Base-by-base conservation (phyloP, 1,140 invertebrate species). In the Brachionus plicatilis region DNA sequence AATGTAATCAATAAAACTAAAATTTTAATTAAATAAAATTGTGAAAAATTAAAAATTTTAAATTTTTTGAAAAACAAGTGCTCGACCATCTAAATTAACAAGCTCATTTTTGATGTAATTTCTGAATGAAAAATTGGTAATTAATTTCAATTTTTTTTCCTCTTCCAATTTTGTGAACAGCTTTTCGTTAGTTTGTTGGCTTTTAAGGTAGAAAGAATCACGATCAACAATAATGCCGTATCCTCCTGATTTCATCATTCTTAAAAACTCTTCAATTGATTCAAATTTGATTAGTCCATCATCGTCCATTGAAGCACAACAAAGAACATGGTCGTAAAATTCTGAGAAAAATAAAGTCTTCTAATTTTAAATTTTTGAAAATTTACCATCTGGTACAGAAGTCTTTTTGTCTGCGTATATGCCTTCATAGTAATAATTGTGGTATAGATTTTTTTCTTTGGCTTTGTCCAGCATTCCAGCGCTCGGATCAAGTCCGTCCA, bases 391-490 rank as follows among this genome's bases (percentile, higher is more conserved):
- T 17, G 20, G 5, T 12, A 78, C 24, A 6, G 75, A 78, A 27
- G 75, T 78, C 20, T 47, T 37, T 56, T 20, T 11, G 29, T 20
- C 75, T 24, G 33, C 24, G 17, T 50, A 56, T 4, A 78, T 50
- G 6, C 75, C 43, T 29, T 78, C 75, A 4, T 47, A 50, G 14
- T n/a, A 78, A 47, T 50, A 56, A 29, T 56, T 47, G 11, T 27
- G 24, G 12, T 78, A 78, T 24, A 78, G 12, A n/a, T 78, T 78
- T 78, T 50, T 78, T 56, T 47, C 75, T 78, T 78, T 78, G 14
- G 75, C 75, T 17, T 47, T 78, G 43, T 78, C 17, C 43, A 78
- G 7, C 75, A 78, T 78, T 41, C 75, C 75, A 56, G 14, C 17
- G 12, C 43, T 50, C 1, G 75, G 75, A 47, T 78, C 75, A 17